A percentile compares a stretch with the other conserved stretches of the same genome.
Evolutionary conservation across 30 jellyfish, hydroid and myxozoan genomes (phyloP).

Genomic region (Aurelia coerulea): DNA sequence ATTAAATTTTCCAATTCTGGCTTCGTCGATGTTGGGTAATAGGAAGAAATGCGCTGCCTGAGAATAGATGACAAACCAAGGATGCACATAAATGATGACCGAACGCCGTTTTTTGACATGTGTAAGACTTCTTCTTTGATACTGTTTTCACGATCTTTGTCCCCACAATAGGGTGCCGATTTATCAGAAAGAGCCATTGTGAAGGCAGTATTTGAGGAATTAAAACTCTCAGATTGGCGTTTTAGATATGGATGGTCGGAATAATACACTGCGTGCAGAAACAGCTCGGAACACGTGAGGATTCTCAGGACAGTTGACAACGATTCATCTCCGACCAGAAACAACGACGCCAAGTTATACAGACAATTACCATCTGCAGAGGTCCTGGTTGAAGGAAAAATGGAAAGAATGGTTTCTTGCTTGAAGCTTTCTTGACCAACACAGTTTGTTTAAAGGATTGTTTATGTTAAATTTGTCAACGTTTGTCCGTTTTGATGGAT

Average conservation of each 20-base stretch:
- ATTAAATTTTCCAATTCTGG: neutral
- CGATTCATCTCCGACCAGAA: slow-evolving; percentile 38
- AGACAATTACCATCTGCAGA: slow-evolving; percentile 51
- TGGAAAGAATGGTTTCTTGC: too few species aligned
- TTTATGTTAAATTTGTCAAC: too few species aligned
- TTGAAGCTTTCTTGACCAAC: too few species aligned
- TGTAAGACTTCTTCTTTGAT: neutral
- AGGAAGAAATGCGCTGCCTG: neutral
- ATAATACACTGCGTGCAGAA: slow-evolving; percentile 14
- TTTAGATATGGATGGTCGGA: slow-evolving; percentile 55
- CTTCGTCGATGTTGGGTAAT: neutral
- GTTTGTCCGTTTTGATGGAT: too few species aligned
- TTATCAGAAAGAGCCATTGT: neutral
- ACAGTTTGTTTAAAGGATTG: too few species aligned
- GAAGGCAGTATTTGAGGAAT: too few species aligned
- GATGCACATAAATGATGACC: neutral
- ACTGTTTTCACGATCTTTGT: neutral
- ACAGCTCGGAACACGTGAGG: slow-evolving; percentile 52
- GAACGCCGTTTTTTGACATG: neutral
- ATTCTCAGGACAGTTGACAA: slow-evolving; percentile 22
- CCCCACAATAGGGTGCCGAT: neutral
- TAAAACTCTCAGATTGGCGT: too few species aligned
- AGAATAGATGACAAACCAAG: neutral
- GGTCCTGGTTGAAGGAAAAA: slow-evolving; percentile 27
- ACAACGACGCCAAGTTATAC: slow-evolving; percentile 14